Evolutionary conservation across 1,140 invertebrate species (phyloP).

Genomic region (Anadara kagoshimensis): DNA sequence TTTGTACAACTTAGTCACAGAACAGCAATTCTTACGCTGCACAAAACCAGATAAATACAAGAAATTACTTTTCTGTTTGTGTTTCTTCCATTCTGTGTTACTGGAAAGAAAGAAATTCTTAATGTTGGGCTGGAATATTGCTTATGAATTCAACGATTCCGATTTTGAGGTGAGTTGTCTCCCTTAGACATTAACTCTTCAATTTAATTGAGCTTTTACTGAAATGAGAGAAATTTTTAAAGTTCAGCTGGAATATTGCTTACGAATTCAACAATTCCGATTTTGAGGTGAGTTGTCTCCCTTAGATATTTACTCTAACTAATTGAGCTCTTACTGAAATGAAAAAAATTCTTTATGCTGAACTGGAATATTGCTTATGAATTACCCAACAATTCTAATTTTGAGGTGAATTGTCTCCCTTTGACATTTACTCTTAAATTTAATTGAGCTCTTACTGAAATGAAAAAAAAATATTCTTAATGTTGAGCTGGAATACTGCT

Average conservation of each 20-base stretch:
- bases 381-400: no score
- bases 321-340: no score
- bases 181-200: neutral
- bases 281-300: no score
- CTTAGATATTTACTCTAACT: no score
- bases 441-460: no score
- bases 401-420: no score
- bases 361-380: no score
- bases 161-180: conserved; percentile 84
- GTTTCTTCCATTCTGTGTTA: conserved; percentile 76
- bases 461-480: conserved; percentile 75
- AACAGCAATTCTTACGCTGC: conserved; percentile 70
- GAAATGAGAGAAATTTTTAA: no score
- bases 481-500: conserved; percentile 75
- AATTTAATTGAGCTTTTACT: no score
- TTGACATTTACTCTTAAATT: neutral
- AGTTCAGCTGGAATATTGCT: no score
- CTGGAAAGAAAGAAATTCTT: conserved; percentile 75
- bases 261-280: no score
- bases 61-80: conserved; percentile 73
- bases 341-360: no score
- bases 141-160: conserved; percentile 88
- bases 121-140: conserved; percentile 76
- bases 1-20: conserved; percentile 72
- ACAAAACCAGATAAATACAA: conserved; percentile 74